phyloP scores from a whole-genome alignment of 2,113 vertebrate species.

The Ahaetulla prasina region DNA sequence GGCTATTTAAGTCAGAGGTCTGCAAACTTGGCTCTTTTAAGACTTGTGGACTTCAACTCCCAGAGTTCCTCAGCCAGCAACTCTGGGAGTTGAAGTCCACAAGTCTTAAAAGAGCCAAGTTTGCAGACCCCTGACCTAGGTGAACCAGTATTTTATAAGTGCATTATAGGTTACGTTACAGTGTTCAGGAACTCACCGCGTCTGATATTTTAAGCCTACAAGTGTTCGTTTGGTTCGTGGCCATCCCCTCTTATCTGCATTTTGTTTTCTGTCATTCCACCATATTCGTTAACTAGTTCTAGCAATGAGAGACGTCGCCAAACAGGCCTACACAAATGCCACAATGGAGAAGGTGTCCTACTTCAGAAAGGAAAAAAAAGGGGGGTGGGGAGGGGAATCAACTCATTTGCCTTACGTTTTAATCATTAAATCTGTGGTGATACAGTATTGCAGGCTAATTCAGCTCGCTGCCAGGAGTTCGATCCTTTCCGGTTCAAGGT shows the following conservation, averaged over 20 bases:
- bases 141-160: not conserved
- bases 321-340: not conserved
- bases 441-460: not conserved
- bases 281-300: not conserved
- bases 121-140: too few relatives aligned
- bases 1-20: too few relatives aligned
- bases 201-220: not conserved
- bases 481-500: not conserved
- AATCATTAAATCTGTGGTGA: not conserved
- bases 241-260: not conserved
- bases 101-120: too few relatives aligned
- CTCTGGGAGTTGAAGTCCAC: too few relatives aligned
- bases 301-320: not conserved
- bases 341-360: not conserved
- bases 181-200: not conserved
- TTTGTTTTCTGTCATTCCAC: not conserved
- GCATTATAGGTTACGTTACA: too few relatives aligned
- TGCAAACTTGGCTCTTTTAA: too few relatives aligned
- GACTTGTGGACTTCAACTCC: too few relatives aligned
- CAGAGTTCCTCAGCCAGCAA: too few relatives aligned
- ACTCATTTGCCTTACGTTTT: not conserved
- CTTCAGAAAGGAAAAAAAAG: not conserved
- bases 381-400: rapidly evolving
- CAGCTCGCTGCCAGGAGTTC: not conserved
- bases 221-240: not conserved